A percentile compares a stretch with the other conserved stretches of the same genome.
These are phyloP conservation scores for Leptinotarsa texana DNA, from an alignment of 1,140 invertebrate species.

Conservation along the genomic window DNA sequence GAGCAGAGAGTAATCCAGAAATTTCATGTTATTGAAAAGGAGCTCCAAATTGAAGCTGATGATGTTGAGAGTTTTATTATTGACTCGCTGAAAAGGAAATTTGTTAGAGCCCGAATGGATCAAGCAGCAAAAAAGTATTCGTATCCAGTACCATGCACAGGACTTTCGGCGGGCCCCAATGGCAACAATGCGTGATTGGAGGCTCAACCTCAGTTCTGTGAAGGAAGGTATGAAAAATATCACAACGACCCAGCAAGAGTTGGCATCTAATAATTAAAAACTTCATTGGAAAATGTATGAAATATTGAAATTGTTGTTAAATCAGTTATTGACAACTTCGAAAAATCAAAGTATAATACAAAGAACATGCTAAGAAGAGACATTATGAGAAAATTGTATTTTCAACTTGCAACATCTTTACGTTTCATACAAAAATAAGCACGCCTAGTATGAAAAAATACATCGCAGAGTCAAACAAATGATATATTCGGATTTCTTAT, in stretches of 20 bases:
- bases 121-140: conserved; percentile 84
- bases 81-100: conserved; percentile 93
- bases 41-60: conserved; percentile 82
- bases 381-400: too few relatives aligned
- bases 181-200: conserved; percentile 92
- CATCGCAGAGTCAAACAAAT: too few relatives aligned
- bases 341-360: too few relatives aligned
- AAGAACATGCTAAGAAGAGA: too few relatives aligned
- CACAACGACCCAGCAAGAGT: conserved; percentile 67
- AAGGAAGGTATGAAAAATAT: conserved; percentile 81
- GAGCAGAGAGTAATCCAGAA: conserved; percentile 85
- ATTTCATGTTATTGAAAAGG: conserved; percentile 86
- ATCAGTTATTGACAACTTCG: too few relatives aligned
- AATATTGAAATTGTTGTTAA: too few relatives aligned
- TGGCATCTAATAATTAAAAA: conserved; percentile 52
- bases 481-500: too few relatives aligned
- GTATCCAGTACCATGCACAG: conserved; percentile 93
- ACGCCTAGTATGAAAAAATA: too few relatives aligned
- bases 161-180: conserved; percentile 90
- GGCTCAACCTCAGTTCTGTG: conserved; percentile 75
- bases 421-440: too few relatives aligned
- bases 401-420: too few relatives aligned
- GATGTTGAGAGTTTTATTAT: conserved; percentile 96
- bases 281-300: not conserved
- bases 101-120: conserved; percentile 92